phyloP scores from a whole-genome alignment of 2,888 invertebrate genomes.

The Pharmacophagus antenor region DNA sequence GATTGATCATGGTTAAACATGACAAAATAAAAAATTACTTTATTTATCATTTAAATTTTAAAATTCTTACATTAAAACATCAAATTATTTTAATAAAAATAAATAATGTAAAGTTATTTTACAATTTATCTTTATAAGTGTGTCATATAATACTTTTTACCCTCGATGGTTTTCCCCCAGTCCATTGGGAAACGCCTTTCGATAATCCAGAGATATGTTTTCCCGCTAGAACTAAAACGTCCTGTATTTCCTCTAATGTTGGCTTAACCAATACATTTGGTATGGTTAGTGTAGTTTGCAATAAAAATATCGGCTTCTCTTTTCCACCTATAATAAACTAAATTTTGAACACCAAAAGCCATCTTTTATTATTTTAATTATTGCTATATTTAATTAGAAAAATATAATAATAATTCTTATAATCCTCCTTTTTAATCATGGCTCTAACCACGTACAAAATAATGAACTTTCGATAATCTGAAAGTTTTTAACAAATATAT shows the following conservation, averaged over 20 bases:
- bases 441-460: no score
- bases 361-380: no score
- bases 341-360: not conserved
- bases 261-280: constrained; percentile 94
- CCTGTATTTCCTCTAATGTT: constrained; percentile 94
- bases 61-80: no score
- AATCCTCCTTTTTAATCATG: no score
- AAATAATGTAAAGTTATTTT: not conserved
- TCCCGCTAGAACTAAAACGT: constrained; percentile 89
- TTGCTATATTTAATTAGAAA: no score
- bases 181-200: constrained; percentile 96
- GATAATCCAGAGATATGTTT: constrained; percentile 92
- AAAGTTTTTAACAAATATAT: no score
- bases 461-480: no score
- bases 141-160: constrained; percentile 41
- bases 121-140: not conserved
- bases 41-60: no score
- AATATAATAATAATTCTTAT: no score
- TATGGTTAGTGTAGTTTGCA: constrained; percentile 91
- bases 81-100: no score
- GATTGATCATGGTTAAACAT: not conserved
- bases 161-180: constrained; percentile 83
- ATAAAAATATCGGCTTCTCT: constrained; percentile 87
- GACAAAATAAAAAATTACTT: no score
- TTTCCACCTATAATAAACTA: constrained; percentile 42